Percentiles rank a stretch among this genome's conserved stretches.
Conservation (phyloP, 2,888 invertebrate species). For the Pristionchus japonicus region DNA sequence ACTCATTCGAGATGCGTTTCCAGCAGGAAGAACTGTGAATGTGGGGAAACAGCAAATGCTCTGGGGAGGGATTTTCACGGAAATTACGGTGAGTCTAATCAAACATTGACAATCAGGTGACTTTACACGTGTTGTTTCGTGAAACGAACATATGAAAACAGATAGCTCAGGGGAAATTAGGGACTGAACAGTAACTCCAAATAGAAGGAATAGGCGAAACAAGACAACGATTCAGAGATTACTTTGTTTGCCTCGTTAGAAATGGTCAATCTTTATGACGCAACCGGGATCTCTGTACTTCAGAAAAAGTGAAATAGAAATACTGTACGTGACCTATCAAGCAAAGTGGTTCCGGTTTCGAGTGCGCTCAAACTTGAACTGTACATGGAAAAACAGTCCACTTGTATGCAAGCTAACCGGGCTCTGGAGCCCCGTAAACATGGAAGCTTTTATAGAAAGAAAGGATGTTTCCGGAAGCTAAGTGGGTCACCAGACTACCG, state of each 20-base stretch:
- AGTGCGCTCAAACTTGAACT: neutral
- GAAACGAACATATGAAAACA: neutral
- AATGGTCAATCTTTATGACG: no score
- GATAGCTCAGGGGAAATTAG: neutral
- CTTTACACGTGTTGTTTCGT: no score
- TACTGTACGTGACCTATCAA: no score
- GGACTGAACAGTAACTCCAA: neutral
- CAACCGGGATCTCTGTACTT: neutral
- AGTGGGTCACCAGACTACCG: neutral
- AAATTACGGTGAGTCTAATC: no score
- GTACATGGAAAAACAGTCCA: neutral
- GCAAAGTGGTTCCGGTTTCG: neutral
- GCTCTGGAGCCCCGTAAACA: neutral
- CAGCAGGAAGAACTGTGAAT: no score
- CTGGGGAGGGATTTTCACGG: no score
- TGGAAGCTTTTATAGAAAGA: neutral
- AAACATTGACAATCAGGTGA: no score
- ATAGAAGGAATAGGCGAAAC: neutral
- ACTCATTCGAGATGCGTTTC: no score
- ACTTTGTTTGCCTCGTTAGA: neutral
- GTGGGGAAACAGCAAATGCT: no score
- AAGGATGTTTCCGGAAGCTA: neutral
- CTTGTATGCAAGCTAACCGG: neutral
- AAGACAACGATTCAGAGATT: neutral
- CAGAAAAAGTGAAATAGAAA: neutral